Evolutionary conservation across 2,797 vertebrate species (phyloP).

Genomic region (Tarsius wallacei): DNA sequence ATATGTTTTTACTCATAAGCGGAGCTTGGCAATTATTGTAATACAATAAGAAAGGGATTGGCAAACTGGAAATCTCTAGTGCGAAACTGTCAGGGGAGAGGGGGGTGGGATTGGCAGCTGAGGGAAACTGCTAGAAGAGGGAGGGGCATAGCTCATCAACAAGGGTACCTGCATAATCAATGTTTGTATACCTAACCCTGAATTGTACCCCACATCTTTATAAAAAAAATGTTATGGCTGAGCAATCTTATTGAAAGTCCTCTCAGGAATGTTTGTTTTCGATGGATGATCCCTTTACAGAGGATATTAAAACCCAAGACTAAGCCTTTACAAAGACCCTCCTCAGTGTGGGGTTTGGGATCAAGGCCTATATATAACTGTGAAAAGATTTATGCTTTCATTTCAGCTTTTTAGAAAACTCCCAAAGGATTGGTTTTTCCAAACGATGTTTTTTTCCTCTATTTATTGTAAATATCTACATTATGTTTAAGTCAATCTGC

Average conservation of each 20-base stretch:
- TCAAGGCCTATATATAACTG: conserved; percentile 57
- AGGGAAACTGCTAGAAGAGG: too few species aligned
- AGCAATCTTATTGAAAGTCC: neutral
- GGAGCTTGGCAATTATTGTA: too few species aligned
- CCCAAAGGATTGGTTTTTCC: neutral
- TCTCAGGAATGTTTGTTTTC: conserved; percentile 72
- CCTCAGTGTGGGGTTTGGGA: conserved; percentile 23
- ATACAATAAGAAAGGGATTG: too few species aligned
- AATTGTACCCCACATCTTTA: too few species aligned
- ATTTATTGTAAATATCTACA: conserved; percentile 65
- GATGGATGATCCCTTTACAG: conserved; percentile 49
- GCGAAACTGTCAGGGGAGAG: too few species aligned
- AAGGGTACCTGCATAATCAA: too few species aligned
- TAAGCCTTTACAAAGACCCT: conserved; percentile 78
- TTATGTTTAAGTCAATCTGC: conserved; percentile 63
- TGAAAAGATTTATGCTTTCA: conserved; percentile 76
- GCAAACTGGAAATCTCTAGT: too few species aligned
- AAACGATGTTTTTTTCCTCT: conserved; percentile 4
- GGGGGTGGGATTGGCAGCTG: too few species aligned
- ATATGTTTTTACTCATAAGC: too few species aligned
- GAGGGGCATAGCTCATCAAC: too few species aligned
- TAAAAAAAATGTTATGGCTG: neutral
- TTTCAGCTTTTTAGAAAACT: conserved; percentile 55
- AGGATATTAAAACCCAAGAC: conserved; percentile 74
- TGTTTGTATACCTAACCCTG: too few species aligned